Evolutionary conservation across 1,140 invertebrate species (phyloP).

Genomic region (Aphis craccivora): DNA sequence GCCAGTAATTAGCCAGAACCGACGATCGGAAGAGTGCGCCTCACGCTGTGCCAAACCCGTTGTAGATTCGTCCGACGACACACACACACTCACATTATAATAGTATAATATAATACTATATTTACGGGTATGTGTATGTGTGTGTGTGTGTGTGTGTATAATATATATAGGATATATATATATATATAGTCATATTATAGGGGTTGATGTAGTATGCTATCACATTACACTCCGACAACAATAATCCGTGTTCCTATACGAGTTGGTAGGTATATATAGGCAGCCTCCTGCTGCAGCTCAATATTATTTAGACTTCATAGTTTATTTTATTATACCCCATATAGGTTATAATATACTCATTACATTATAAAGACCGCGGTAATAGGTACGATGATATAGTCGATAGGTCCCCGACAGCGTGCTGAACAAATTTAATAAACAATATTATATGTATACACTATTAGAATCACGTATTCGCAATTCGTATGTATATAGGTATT

Average conservation of each 20-base stretch:
- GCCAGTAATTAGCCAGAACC: slow-evolving; percentile 50
- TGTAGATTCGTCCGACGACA: not conserved
- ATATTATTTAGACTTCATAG: not conserved
- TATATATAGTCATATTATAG: not conserved
- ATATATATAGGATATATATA: not conserved
- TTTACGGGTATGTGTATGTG: not conserved
- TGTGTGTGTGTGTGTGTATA: not conserved
- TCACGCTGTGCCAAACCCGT: slow-evolving; percentile 56
- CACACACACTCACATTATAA: not conserved
- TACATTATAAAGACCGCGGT: too few species aligned
- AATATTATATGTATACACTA: not conserved
- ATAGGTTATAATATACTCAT: not conserved
- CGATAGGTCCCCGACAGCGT: not conserved
- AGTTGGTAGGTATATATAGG: not conserved
- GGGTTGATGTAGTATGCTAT: slow-evolving; percentile 17
- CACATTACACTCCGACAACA: slow-evolving; percentile 29
- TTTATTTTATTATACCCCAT: not conserved
- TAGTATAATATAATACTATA: slow-evolving; percentile 20
- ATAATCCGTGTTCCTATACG: not conserved
- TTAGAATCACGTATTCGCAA: not conserved
- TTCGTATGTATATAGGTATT: not conserved
- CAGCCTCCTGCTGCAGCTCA: not conserved
- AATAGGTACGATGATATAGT: not conserved
- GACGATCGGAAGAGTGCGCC: not conserved
- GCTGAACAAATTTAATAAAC: not conserved